phyloP scores from a whole-genome alignment of 2,797 vertebrate species.

The Acipenser transmontanus region DNA sequence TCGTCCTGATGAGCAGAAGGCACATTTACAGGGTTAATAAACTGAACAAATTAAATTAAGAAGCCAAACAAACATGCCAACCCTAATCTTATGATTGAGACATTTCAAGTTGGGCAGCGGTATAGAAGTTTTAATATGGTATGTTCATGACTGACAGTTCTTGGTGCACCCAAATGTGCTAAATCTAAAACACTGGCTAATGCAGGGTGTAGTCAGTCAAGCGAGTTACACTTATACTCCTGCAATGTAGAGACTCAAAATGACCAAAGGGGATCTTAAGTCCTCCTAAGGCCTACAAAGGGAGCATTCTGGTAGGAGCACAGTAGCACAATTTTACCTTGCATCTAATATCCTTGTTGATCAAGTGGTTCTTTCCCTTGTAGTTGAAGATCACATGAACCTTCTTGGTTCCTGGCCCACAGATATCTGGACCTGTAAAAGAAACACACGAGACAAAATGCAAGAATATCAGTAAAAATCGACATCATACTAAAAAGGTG shows the following conservation, averaged over 20 bases:
- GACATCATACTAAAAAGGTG: neutral
- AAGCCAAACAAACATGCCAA: too few relatives aligned
- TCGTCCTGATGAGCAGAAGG: conserved; percentile 55
- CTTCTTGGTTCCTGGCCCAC: conserved; percentile 79
- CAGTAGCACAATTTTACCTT: conserved; percentile 52
- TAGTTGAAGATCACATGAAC: conserved; percentile 80
- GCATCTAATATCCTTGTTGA: conserved; percentile 77
- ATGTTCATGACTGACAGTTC: too few relatives aligned
- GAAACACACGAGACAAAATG: neutral
- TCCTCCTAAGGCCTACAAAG: neutral
- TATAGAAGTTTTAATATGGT: too few relatives aligned
- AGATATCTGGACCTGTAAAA: conserved; percentile 77
- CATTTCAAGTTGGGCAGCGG: too few relatives aligned
- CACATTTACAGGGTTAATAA: neutral
- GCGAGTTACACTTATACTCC: too few relatives aligned
- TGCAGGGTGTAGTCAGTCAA: too few relatives aligned
- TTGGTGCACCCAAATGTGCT: too few relatives aligned
- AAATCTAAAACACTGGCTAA: too few relatives aligned
- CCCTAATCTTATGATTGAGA: too few relatives aligned
- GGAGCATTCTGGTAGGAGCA: neutral
- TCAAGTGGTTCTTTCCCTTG: conserved; percentile 77
- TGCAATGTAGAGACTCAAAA: too few relatives aligned
- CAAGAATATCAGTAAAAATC: neutral
- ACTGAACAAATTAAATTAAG: neutral
- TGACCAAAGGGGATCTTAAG: too few relatives aligned